Conservation (phyloP, 2,797 vertebrate species). For the Chiloscyllium punctatum region DNA sequence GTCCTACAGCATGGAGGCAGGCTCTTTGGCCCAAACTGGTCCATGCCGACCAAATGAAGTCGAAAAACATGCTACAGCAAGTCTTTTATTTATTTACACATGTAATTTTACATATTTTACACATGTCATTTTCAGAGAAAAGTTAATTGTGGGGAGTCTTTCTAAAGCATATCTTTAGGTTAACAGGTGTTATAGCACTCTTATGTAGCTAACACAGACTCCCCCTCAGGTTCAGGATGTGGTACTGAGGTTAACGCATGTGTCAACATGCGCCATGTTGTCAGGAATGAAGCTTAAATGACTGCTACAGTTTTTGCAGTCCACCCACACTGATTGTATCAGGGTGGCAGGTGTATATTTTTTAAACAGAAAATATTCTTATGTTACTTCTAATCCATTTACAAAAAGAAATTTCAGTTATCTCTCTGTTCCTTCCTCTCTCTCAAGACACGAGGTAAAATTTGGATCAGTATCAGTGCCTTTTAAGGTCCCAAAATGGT, state of each 20-base stretch:
- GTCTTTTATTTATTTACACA: not conserved
- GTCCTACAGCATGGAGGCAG: no score
- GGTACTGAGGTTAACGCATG: not conserved
- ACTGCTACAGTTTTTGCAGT: not conserved
- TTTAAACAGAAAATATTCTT: not conserved
- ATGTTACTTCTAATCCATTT: not conserved
- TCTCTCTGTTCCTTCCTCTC: not conserved
- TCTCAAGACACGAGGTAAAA: not conserved
- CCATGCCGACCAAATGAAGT: no score
- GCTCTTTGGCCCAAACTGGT: no score
- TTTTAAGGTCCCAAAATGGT: not conserved
- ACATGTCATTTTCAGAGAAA: not conserved
- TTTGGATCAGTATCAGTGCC: not conserved
- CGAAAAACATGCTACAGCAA: not conserved
- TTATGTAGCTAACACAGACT: not conserved
- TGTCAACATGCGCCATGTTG: not conserved
- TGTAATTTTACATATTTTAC: no score
- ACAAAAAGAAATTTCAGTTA: not conserved
- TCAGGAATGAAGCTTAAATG: no score
- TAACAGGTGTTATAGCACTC: not conserved
- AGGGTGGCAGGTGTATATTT: not conserved
- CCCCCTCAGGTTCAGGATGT: not conserved
- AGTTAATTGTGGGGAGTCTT: not conserved
- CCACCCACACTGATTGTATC: slow-evolving; percentile 1
- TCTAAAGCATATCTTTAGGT: not conserved